Evolutionary conservation across 2,888 invertebrate genomes (phyloP).

Genomic region (Coecobrya sp.): DNA sequence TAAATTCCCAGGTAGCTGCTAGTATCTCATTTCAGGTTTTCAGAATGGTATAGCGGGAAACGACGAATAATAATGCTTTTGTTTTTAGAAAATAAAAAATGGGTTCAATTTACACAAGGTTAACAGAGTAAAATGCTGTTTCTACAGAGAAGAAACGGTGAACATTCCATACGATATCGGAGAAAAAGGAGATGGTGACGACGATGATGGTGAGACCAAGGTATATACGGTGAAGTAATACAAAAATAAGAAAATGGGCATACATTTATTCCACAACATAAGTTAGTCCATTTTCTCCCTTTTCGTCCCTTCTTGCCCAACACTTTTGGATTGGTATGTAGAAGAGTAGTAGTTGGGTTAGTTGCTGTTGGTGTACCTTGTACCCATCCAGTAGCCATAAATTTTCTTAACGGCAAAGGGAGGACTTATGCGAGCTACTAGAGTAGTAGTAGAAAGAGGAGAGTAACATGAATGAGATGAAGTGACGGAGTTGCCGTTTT

Average conservation of each 20-base stretch:
- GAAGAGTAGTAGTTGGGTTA: constrained; percentile 33
- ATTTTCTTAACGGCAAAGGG: constrained; percentile 80
- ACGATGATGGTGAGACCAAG: constrained; percentile 24
- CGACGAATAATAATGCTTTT: constrained; percentile 47
- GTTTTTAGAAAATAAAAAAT: constrained; percentile 59
- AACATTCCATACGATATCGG: not conserved
- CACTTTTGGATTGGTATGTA: constrained; percentile 40
- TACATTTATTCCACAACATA: constrained; percentile 40
- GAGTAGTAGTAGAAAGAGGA: constrained; percentile 20
- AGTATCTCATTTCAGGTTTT: not conserved
- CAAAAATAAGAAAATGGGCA: constrained; percentile 48
- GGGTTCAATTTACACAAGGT: constrained; percentile 58
- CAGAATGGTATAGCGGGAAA: constrained; percentile 6
- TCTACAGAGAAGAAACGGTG: not conserved
- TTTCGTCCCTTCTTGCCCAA: constrained; percentile 13
- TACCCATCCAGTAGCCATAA: constrained; percentile 74
- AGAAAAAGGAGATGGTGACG: constrained; percentile 27
- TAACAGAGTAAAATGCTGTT: constrained; percentile 55
- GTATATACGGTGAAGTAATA: constrained; percentile 10
- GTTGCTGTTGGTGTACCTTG: constrained; percentile 64
- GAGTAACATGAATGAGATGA: constrained; percentile 70
- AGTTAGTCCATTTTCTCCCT: constrained; percentile 7
- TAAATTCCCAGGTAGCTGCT: constrained; percentile 6
- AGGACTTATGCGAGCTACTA: constrained; percentile 71
- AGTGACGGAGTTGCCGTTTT: constrained; percentile 76